phyloP scores from a whole-genome alignment of 2,888 invertebrate species.

The Druceiella hillmani region DNA sequence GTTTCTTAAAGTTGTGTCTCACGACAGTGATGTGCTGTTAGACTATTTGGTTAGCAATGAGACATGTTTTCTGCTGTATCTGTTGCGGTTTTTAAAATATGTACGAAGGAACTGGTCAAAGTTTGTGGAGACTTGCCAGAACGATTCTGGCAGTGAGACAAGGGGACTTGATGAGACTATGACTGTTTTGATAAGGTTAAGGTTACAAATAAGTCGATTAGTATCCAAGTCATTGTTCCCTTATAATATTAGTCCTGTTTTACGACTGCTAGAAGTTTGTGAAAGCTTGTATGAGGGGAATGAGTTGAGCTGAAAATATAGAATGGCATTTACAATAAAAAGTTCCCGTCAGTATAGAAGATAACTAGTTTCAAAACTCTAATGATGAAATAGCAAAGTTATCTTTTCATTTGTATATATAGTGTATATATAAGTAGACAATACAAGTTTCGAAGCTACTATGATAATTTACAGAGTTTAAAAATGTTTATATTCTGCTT shows the following conservation, averaged over 20 bases:
- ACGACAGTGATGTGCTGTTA: slow-evolving; percentile 73
- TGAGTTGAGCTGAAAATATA: slow-evolving; percentile 65
- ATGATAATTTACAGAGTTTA: no score
- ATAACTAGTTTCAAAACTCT: no score
- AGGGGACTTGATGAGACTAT: slow-evolving; percentile 74
- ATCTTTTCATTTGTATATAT: no score
- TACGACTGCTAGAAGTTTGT: slow-evolving; percentile 76
- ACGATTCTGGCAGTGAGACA: slow-evolving; percentile 44
- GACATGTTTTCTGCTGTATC: slow-evolving; percentile 82
- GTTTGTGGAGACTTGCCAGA: slow-evolving; percentile 72
- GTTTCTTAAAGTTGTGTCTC: slow-evolving; percentile 76
- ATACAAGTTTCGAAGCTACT: no score
- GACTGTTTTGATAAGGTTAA: slow-evolving; percentile 73
- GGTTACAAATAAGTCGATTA: slow-evolving; percentile 74
- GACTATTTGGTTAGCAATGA: slow-evolving; percentile 87
- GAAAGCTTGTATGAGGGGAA: slow-evolving; percentile 82
- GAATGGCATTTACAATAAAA: no score
- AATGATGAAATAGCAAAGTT: no score
- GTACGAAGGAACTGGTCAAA: slow-evolving; percentile 78
- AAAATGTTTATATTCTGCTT: no score
- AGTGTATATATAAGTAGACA: no score
- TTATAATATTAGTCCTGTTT: slow-evolving; percentile 84
- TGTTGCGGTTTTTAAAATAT: slow-evolving; percentile 79
- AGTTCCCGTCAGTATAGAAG: no score
- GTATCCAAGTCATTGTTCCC: slow-evolving; percentile 81